A percentile compares a stretch with the other conserved stretches of the same genome.
Conservation (phyloP, 1,140 invertebrate genomes). For the Macrocentrus cingulum region DNA sequence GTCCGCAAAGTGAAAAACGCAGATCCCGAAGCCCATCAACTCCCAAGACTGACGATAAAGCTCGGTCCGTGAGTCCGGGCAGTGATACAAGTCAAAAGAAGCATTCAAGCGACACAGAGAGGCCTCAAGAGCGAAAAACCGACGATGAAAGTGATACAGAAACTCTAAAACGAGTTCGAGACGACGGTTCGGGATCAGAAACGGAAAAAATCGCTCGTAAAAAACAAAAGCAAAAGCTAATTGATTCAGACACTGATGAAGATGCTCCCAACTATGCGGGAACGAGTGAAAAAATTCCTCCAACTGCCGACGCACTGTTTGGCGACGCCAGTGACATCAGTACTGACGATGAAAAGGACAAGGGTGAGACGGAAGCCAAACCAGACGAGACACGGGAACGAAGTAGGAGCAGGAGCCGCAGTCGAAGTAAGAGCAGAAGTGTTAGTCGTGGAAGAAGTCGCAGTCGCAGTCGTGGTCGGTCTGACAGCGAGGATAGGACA, state of each 20-base stretch:
- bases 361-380: slow-evolving; percentile 50
- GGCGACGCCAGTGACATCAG: slow-evolving; percentile 93
- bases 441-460: slow-evolving; percentile 46
- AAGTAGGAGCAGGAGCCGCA: slow-evolving; percentile 47
- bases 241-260: slow-evolving; percentile 62
- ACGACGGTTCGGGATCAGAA: slow-evolving; percentile 47
- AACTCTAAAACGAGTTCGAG: slow-evolving; percentile 25
- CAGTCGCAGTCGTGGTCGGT: slow-evolving; percentile 49
- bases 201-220: slow-evolving; percentile 38
- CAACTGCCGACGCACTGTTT: slow-evolving; percentile 82
- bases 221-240: slow-evolving; percentile 48
- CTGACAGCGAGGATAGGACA: slow-evolving; percentile 46
- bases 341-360: slow-evolving; percentile 71
- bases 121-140: slow-evolving; percentile 33
- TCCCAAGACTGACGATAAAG: slow-evolving; percentile 32
- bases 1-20: slow-evolving; percentile 18
- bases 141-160: slow-evolving; percentile 35
- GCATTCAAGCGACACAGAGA: slow-evolving; percentile 18
- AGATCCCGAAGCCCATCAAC: slow-evolving; percentile 20
- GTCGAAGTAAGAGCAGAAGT: slow-evolving; percentile 45
- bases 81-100: slow-evolving; percentile 40
- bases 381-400: slow-evolving; percentile 46
- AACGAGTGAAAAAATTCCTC: slow-evolving; percentile 53
- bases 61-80: slow-evolving; percentile 50
- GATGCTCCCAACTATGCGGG: slow-evolving; percentile 36